phyloP scores from a whole-genome alignment of 2,113 vertebrate species.

The Paracanthobrama guichenoti region DNA sequence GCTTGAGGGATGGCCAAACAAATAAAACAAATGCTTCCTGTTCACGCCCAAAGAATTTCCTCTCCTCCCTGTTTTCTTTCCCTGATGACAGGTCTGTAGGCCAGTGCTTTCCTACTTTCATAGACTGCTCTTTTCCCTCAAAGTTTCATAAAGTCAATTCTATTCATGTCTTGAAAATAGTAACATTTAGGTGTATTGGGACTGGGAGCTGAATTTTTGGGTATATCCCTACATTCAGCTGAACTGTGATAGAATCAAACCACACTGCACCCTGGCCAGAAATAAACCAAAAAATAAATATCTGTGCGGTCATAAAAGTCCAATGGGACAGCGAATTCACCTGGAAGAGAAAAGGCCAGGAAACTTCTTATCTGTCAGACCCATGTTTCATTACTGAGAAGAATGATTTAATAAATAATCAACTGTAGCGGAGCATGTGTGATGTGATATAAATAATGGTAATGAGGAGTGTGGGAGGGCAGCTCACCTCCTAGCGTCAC shows the following conservation, averaged over 20 bases:
- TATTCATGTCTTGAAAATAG: neutral
- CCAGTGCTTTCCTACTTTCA: constrained; percentile 72
- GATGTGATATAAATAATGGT: neutral
- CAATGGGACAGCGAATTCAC: neutral
- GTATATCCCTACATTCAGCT: neutral
- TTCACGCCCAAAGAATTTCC: constrained; percentile 61
- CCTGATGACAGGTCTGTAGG: constrained; percentile 66
- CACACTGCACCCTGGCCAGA: neutral
- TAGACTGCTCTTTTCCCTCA: constrained; percentile 27
- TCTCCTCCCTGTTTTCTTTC: constrained; percentile 58
- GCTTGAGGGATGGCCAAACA: constrained; percentile 29
- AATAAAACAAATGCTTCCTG: constrained; percentile 52
- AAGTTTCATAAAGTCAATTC: neutral
- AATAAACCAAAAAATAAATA: constrained; percentile 5
- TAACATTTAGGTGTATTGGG: neutral
- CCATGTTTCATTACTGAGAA: neutral
- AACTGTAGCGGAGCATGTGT: neutral
- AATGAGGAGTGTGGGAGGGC: neutral
- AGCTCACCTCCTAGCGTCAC: constrained; percentile 95
- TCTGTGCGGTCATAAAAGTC: neutral
- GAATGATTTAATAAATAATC: neutral
- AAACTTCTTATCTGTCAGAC: neutral
- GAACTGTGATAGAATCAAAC: neutral
- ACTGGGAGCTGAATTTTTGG: neutral
- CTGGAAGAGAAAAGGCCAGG: neutral